phyloP scores from a whole-genome alignment of 2,113 vertebrate species.

The Pterocles gutturalis region DNA sequence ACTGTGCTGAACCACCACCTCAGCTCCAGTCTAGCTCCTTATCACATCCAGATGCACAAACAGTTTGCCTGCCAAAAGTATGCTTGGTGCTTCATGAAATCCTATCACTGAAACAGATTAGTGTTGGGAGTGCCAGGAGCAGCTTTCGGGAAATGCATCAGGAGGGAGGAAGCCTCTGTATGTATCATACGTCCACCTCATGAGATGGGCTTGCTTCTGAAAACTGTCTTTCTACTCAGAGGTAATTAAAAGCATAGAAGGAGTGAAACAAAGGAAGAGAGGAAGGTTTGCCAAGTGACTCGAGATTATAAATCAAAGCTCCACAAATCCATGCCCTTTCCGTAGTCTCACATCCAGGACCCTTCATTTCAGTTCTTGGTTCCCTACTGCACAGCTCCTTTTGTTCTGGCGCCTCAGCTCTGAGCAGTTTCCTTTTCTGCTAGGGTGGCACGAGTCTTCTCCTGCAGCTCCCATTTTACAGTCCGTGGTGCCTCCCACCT shows the following conservation, averaged over 20 bases:
- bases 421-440: not conserved
- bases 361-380: not conserved
- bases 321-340: not conserved
- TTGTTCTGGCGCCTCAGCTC: not conserved
- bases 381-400: not conserved
- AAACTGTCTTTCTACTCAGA: not conserved
- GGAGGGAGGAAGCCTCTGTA: not conserved
- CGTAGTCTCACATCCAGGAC: not conserved
- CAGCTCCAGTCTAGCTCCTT: constrained; percentile 31
- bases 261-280: not conserved
- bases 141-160: not conserved
- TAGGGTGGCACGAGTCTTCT: fast-evolving
- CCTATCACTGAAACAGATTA: not conserved
- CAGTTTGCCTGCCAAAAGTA: constrained; percentile 45
- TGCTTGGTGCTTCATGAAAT: constrained; percentile 41
- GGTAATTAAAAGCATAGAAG: not conserved
- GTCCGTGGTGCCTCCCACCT: not conserved
- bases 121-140: not conserved
- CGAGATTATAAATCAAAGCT: not conserved
- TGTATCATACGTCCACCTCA: not conserved
- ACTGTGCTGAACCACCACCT: constrained; percentile 14
- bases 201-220: not conserved
- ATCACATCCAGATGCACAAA: constrained; percentile 71
- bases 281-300: not conserved
- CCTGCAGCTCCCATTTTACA: fast-evolving